Base-by-base conservation (phyloP, 2,113 vertebrate species). In the Pedionomus torquatus region DNA sequence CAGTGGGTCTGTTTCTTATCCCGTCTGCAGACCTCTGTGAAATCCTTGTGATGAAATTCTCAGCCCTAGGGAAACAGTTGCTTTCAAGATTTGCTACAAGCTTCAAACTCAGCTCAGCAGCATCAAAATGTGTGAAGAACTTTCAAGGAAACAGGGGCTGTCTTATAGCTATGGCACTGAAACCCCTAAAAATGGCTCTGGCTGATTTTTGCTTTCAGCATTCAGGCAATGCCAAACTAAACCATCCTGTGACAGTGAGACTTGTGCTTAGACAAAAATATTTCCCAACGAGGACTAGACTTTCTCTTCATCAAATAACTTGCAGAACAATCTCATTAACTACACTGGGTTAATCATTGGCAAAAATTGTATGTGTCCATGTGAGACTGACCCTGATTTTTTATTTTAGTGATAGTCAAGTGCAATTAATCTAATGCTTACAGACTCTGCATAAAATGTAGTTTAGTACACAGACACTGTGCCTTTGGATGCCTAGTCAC, bases 31-130 rank as follows among this genome's bases (percentile, higher is more conserved):
- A 64, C 41, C 75, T 46, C 26, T 60, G 83, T 20, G 52, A 93
- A 91, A 90, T 33, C 75, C 79, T 46, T 17, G 51, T 24, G 4
- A 19, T 28, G 90, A 79, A 58, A 44, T 68, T 48, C 76, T 35
- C 39, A 89, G 92, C 95, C 96, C 88, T 2, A 4, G 69, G 94
- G 80, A 87, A 87, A 93, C 41, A 16, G 48, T 31, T 94, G 33
- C 88, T 91, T 84, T 91, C 86, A 43, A 21, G 18, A 71, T 69
- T 82, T 52, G 89, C 79, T 89, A 95, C 72, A 63, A 69, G 77
- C 83, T 17, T 52, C 80, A 76, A 91, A 41, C 91, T 89, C 94
- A 82, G 94, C 95, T 90, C 83, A 61, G 94, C 86, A n/a, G 52
- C 86, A 65, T 30, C 77, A 15, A 37, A 87, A 93, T 0, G 69